Percentiles rank a stretch among this genome's conserved stretches.
These are phyloP conservation scores for Phoronis australis DNA, from an alignment of 2,888 invertebrate species.

Conservation along the genomic window DNA sequence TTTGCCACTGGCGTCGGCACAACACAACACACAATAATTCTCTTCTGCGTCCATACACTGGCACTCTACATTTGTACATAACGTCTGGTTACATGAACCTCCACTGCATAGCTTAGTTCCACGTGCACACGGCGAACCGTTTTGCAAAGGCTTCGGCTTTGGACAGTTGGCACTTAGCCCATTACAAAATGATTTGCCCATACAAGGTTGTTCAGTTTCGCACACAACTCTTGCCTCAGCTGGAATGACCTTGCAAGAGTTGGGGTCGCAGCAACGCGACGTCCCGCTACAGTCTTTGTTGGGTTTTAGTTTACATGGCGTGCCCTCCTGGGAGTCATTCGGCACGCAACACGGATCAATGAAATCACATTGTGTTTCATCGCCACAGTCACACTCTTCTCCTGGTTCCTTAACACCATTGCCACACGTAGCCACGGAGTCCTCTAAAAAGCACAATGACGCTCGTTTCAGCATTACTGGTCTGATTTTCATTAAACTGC, in stretches of 20 bases:
- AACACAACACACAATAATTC: constrained; percentile 23
- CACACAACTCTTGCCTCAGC: constrained; percentile 13
- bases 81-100: constrained; percentile 21
- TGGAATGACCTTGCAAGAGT: constrained; percentile 15
- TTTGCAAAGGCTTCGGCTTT: constrained; percentile 2
- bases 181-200: constrained; percentile 18
- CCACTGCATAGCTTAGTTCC: constrained; percentile 20
- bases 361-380: constrained; percentile 14
- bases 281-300: constrained; percentile 26
- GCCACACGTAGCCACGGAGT: constrained; percentile 23
- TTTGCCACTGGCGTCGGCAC: constrained; percentile 13
- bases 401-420: constrained; percentile 26
- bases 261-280: constrained; percentile 22
- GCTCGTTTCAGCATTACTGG: constrained; percentile 34
- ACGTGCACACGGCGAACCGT: constrained; percentile 21
- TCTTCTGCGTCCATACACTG: constrained; percentile 9
- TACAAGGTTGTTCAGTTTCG: constrained; percentile 19
- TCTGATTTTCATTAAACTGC: constrained; percentile 29
- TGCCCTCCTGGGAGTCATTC: constrained; percentile 16
- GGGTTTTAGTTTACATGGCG: constrained; percentile 22
- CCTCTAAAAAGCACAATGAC: constrained; percentile 20
- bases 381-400: constrained; percentile 39
- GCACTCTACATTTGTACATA: constrained; percentile 21
- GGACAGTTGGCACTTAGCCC: constrained; percentile 24
- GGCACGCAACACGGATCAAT: constrained; percentile 32